Evolutionary conservation across 2,888 invertebrate species (phyloP).

Genomic region (Sympetrum striolatum): DNA sequence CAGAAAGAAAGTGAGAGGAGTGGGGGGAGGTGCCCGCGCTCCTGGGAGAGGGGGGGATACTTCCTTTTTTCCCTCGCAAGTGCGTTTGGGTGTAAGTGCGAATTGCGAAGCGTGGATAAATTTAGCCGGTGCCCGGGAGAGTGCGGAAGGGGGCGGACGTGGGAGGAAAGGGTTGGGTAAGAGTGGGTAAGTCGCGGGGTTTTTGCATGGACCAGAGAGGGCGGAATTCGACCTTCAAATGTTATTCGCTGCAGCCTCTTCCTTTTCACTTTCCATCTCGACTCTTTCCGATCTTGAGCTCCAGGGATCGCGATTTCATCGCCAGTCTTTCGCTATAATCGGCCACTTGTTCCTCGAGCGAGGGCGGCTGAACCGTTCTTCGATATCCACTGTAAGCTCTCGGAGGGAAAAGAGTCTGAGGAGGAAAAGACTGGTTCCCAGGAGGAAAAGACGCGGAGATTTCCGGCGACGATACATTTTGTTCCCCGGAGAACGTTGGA

Average conservation of each 20-base stretch:
- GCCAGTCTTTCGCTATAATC: not conserved
- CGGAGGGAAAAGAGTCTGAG: too few relatives aligned
- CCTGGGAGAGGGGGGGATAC: not conserved
- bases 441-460: not conserved
- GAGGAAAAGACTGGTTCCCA: not conserved
- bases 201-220: not conserved
- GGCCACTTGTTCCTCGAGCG: not conserved
- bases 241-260: not conserved
- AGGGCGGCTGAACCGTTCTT: too few relatives aligned
- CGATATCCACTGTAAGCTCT: too few relatives aligned
- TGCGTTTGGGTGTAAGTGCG: not conserved
- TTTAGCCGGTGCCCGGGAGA: slow-evolving; percentile 7
- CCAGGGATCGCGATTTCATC: too few relatives aligned
- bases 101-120: slow-evolving; percentile 26
- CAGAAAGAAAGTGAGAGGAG: slow-evolving; percentile 37
- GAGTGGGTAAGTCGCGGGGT: not conserved
- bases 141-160: slow-evolving; percentile 1
- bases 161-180: not conserved
- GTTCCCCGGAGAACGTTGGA: not conserved
- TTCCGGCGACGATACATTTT: not conserved
- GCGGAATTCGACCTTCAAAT: slow-evolving; percentile 15
- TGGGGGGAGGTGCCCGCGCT: not conserved
- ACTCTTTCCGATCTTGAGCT: not conserved
- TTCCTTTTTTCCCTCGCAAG: not conserved
- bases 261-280: not conserved